These are phyloP conservation scores for Girardinichthys multiradiatus DNA, from an alignment of 2,113 vertebrate genomes.

Conservation along the genomic window DNA sequence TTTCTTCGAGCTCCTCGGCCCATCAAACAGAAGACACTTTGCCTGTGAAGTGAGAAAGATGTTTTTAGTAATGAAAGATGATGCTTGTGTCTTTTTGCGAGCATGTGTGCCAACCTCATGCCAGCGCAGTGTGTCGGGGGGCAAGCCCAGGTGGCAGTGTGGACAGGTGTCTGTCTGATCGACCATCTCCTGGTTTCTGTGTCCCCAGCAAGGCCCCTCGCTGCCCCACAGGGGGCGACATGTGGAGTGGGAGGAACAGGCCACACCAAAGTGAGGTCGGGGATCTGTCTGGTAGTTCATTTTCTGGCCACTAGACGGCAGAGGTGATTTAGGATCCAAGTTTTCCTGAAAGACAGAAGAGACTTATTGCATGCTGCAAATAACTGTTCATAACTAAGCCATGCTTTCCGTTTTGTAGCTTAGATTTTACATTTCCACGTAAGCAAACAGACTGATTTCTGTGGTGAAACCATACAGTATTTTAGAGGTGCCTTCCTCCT, in stretches of 20 bases:
- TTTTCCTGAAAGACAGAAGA: constrained; percentile 46
- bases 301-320: constrained; percentile 63
- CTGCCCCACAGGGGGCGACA: constrained; percentile 79
- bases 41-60: constrained; percentile 65
- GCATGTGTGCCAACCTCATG: constrained; percentile 75
- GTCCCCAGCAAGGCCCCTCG: constrained; percentile 69
- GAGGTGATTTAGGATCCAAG: constrained; percentile 33
- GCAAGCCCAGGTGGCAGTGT: constrained; percentile 79
- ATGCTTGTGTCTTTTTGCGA: constrained; percentile 17
- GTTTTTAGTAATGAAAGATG: constrained; percentile 24
- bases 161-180: constrained; percentile 75
- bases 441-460: not conserved
- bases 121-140: constrained; percentile 79
- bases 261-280: constrained; percentile 81
- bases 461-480: no score
- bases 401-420: not conserved
- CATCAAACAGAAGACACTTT: constrained; percentile 80
- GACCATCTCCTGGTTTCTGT: constrained; percentile 50
- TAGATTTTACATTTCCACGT: not conserved
- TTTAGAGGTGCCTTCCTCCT: no score
- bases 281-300: constrained; percentile 81
- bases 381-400: not conserved
- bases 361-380: not conserved
- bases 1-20: constrained; percentile 57
- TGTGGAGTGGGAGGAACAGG: constrained; percentile 78